Evolutionary conservation across 1,140 invertebrate genomes (phyloP), one percentile per base, ranked within the genome.

Genomic region (Araneus ventricosus): DNA sequence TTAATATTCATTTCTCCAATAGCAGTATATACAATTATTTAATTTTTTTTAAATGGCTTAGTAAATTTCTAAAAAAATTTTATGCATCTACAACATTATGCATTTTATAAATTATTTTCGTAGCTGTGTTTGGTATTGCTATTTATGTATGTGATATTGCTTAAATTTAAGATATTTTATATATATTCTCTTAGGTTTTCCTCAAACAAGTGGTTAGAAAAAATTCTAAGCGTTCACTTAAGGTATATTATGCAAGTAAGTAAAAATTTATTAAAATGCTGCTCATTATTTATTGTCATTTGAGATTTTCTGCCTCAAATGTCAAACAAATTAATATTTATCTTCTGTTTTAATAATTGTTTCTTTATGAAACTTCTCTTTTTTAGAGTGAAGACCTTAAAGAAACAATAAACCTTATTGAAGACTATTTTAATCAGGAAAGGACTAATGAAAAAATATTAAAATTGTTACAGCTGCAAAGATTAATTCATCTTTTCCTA

Each of bases 161-260:
- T 52, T 14, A 2, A 3, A n/a, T 63, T 61, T 24, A n/a, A 63
- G 24, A 24, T 63, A 6, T n/a, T 63, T 24, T n/a, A n/a, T n/a
- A 24, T 10, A 20, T 37, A 20, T 75, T 37, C 14, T 30, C 10
- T 2, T 27, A 75, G 70, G 70, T 34, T 34, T 34, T 75, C 17
- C 27, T 52, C 82, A 57, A 84, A 30, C n/a, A 84, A 84, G 52
- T 84, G 82, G 82, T 84, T 84, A 41, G 34, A 84, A 52, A 30
- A 30, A 84, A 45, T 84, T 52, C 20, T 84, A 57, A 84, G 41
- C 30, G 24, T 52, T 52, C 39, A 84, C 45, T 6, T 84, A 27
- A 30, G 30, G n/a, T 52, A 84, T 84, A 52, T 84, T 52, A 84
- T 45, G 27, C n/a, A 84, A 27, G 82, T 84, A 57, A 84, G 82